A percentile compares a stretch with the other conserved stretches of the same genome.
These are phyloP conservation scores for Sternarchorhynchus goeldii DNA, from an alignment of 2,797 vertebrate genomes.

Conservation along the genomic window DNA sequence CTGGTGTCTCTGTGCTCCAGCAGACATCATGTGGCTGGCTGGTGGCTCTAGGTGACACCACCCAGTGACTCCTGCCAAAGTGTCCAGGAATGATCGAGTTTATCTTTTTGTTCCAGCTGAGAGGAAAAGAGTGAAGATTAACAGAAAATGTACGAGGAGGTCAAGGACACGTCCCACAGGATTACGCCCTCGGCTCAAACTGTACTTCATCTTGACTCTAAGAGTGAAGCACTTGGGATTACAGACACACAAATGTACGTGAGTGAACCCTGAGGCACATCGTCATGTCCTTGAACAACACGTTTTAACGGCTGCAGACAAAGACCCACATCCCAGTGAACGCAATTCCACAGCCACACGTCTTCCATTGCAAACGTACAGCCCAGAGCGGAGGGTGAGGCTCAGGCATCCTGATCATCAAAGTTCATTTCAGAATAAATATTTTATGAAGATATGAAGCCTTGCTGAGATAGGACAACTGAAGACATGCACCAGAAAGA, in stretches of 20 bases:
- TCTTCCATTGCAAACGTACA: conserved; percentile 30
- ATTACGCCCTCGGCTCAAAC: conserved; percentile 22
- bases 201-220: conserved; percentile 28
- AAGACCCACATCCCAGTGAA: not conserved
- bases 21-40: not conserved
- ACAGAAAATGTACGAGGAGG: conserved; percentile 10
- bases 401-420: conserved; percentile 52
- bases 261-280: not conserved
- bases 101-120: conserved; percentile 28
- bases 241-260: conserved; percentile 5
- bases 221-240: conserved; percentile 17
- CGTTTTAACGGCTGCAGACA: conserved; percentile 15
- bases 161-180: conserved; percentile 1
- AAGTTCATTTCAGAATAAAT: conserved; percentile 58
- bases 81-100: conserved; percentile 7
- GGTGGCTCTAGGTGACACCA: conserved; percentile 18
- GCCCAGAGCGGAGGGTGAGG: conserved; percentile 18
- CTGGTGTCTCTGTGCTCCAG: too few relatives aligned
- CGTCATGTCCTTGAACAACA: conserved; percentile 7
- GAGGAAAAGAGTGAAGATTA: conserved; percentile 18
- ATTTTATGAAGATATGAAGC: conserved; percentile 52
- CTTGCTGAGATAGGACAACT: conserved; percentile 45
- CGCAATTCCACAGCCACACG: conserved; percentile 17
- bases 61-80: conserved; percentile 32
- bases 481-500: conserved; percentile 26